These are phyloP conservation scores for Tupaia chinensis DNA, from an alignment of 2,113 vertebrate genomes.

Conservation along the genomic window DNA sequence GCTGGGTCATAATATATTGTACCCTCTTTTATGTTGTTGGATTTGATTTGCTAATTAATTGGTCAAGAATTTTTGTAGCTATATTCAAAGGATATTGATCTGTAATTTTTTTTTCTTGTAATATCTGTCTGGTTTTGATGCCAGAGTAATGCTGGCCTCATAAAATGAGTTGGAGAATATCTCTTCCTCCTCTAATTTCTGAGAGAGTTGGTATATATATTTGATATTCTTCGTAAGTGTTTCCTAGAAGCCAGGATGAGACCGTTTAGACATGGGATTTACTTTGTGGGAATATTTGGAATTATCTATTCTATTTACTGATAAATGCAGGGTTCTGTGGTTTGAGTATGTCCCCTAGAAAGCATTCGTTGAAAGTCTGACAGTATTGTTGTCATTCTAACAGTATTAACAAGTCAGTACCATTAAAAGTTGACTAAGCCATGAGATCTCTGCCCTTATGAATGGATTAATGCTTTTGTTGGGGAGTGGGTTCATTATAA, in stretches of 20 bases:
- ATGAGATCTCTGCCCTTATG: no score
- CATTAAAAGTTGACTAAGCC: no score
- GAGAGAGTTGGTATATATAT: not conserved
- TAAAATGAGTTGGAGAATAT: not conserved
- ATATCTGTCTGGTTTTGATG: not conserved
- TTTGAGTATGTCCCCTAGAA: no score
- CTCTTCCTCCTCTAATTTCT: not conserved
- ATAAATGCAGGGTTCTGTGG: not conserved
- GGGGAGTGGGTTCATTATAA: no score
- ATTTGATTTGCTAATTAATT: conserved; percentile 37
- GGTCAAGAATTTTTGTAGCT: not conserved
- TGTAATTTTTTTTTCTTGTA: not conserved
- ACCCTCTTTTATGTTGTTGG: not conserved
- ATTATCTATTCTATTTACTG: not conserved
- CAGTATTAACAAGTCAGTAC: no score
- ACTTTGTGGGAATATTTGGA: not conserved
- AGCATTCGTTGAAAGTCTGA: no score
- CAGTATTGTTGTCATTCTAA: no score
- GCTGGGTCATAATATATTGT: not conserved
- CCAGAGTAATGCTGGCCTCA: not conserved
- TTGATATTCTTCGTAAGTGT: not conserved
- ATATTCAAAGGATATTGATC: not conserved
- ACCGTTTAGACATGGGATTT: not conserved
- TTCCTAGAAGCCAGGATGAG: not conserved
- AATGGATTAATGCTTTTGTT: no score